Base-by-base conservation (phyloP, 2,113 vertebrate genomes). In the Larimichthys polyactis region DNA sequence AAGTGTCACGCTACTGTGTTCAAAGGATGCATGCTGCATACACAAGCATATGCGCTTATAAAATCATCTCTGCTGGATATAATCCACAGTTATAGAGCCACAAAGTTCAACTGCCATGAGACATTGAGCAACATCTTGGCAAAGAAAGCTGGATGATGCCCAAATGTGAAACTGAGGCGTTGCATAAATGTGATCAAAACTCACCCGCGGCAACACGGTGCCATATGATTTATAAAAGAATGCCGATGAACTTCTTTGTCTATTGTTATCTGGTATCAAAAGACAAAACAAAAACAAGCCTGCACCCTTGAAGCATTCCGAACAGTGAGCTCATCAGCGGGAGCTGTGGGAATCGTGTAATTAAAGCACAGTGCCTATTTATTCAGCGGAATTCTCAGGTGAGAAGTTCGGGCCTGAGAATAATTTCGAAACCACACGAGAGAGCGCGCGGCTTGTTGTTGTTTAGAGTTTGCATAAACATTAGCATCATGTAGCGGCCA, bases 371-470 rank as follows among this genome's bases (percentile, higher is more conserved):
- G 15, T 48, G 15, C n/a, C 2, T 81, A 60, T 84, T 85, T 71
- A 84, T 66, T 46, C 66, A 66, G 52, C 16, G 0, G 49, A 59
- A 68, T 71, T 63, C 82, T 82, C 90, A 88, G 83, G 83, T 88
- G 87, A 73, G 70, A 71, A 5, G 48, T 11, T 24, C 7, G 0
- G 46, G 70, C n/a, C 22, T 27, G 62, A 74, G 43, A 63, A 63
- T 48, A 0, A 27, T 68, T 84, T 63, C 3, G 29, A 63, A 81
- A 69, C 1, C 43, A 51, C 0, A 22, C 0, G 3, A 64, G 57
- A 76, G 71, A 36, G 43, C 75, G 20, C 20, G 15, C 1, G 0
- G 19, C 29, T 80, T 64, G 59, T 79, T 86, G 76, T 77, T 78
- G 76, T 84, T 59, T 62, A 15, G 32, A 27, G 48, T 80, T 57